phyloP scores from a whole-genome alignment of 2,113 vertebrate genomes.

The Malurus alboscapulatus region DNA sequence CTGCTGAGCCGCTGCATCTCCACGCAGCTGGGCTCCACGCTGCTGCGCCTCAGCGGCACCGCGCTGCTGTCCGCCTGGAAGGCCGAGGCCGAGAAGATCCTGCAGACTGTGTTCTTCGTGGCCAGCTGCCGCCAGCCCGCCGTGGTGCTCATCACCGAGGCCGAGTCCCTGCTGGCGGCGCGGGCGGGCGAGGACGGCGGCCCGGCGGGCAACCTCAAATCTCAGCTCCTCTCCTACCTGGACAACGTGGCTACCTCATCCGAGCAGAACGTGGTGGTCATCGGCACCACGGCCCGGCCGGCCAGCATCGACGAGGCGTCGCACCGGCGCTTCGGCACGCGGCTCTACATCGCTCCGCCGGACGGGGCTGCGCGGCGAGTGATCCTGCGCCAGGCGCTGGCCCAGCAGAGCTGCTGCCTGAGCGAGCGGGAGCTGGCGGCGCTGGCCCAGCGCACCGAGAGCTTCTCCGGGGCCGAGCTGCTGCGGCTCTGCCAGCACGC shows the following conservation, averaged over 20 bases:
- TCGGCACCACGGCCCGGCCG: constrained; percentile 70
- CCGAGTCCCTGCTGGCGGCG: constrained; percentile 79
- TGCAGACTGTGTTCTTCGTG: constrained; percentile 85
- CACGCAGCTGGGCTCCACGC: constrained; percentile 88
- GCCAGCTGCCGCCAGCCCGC: constrained; percentile 84
- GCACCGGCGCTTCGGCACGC: constrained; percentile 64
- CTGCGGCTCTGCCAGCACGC: constrained; percentile 89
- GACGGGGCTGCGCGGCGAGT: not conserved
- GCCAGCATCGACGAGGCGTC: constrained; percentile 82
- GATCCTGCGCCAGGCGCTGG: constrained; percentile 76
- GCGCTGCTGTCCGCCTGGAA: constrained; percentile 85
- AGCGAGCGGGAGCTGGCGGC: constrained; percentile 72
- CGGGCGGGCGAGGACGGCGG: constrained; percentile 50
- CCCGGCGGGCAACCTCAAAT: constrained; percentile 66
- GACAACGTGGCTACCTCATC: constrained; percentile 81
- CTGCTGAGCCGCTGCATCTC: constrained; percentile 88
- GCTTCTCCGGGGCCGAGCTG: constrained; percentile 86
- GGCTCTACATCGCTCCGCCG: constrained; percentile 86
- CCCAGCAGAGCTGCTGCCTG: constrained; percentile 75
- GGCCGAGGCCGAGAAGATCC: constrained; percentile 86
- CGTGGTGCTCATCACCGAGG: constrained; percentile 87
- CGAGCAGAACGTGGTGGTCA: constrained; percentile 79
- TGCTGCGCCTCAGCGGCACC: constrained; percentile 78
- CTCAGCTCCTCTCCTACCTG: constrained; percentile 83
- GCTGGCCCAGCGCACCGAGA: constrained; percentile 88